Percentiles rank a stretch among this genome's conserved stretches.
Evolutionary conservation across 2,797 vertebrate genomes (phyloP).

Genomic region (Eleutherodactylus coqui): DNA sequence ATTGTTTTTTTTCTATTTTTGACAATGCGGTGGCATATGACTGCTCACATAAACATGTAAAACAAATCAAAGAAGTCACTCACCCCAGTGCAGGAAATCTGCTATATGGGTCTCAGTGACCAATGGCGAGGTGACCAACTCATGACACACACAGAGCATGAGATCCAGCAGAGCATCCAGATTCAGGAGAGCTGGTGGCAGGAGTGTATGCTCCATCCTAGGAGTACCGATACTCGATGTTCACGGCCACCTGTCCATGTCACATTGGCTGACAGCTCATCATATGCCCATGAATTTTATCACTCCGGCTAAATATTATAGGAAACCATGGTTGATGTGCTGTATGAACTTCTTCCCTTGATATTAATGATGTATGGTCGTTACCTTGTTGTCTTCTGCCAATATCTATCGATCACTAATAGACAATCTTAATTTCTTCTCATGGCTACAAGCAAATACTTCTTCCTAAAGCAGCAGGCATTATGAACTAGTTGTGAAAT

Average conservation of each 20-base stretch:
- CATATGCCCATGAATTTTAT: constrained; percentile 32
- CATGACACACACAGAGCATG: constrained; percentile 84
- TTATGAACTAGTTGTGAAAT: not conserved
- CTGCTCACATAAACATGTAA: not conserved
- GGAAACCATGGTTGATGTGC: constrained; percentile 15
- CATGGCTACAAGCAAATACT: not conserved
- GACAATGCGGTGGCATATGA: not conserved
- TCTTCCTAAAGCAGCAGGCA: not conserved
- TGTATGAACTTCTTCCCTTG: not conserved
- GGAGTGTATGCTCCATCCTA: constrained; percentile 68
- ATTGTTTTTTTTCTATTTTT: not conserved
- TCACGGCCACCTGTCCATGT: constrained; percentile 63
- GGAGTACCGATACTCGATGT: constrained; percentile 17
- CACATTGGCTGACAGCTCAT: constrained; percentile 56
- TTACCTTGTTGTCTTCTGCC: not conserved
- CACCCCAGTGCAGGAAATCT: constrained; percentile 84
- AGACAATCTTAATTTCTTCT: not conserved
- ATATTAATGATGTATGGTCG: not conserved
- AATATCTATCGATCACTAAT: not conserved
- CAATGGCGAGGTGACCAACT: constrained; percentile 78
- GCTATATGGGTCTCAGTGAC: constrained; percentile 80
- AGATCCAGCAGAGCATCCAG: constrained; percentile 86
- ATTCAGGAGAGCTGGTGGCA: constrained; percentile 72
- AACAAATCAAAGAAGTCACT: constrained; percentile 68
- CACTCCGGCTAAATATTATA: not conserved